Conservation (phyloP, 2,888 invertebrate species). For the Bembecia ichneumoniformis region DNA sequence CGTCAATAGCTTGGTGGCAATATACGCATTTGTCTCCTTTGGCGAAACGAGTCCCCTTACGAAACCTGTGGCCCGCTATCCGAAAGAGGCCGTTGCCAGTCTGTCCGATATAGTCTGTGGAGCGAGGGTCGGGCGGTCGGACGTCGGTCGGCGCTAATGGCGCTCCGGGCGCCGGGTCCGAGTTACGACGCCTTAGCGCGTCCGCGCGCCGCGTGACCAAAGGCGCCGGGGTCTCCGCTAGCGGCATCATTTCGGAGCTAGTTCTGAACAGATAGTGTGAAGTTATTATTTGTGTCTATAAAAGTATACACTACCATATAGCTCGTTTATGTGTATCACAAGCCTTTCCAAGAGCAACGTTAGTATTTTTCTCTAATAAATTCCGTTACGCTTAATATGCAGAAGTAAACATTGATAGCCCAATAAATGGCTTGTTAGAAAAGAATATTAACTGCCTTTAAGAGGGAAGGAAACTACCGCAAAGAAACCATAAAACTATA, state of each 20-base stretch:
- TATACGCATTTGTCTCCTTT: constrained; percentile 87
- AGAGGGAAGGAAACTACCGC: too few species aligned
- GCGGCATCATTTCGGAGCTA: constrained; percentile 32
- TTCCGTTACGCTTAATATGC: too few species aligned
- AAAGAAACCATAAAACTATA: too few species aligned
- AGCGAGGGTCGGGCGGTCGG: constrained; percentile 71
- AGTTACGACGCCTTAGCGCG: constrained; percentile 78
- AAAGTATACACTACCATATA: too few species aligned
- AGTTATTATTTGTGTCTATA: too few species aligned
- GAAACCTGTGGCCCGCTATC: constrained; percentile 83
- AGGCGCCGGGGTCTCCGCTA: constrained; percentile 19
- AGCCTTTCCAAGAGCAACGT: too few species aligned
- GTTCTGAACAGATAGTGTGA: constrained; percentile 16
- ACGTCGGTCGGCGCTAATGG: constrained; percentile 70
- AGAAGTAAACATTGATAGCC: too few species aligned
- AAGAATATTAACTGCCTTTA: too few species aligned
- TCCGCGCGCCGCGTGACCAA: constrained; percentile 55
- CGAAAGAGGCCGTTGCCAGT: constrained; percentile 77
- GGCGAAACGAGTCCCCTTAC: constrained; percentile 82
- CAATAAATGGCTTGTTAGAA: too few species aligned
- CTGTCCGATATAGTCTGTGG: constrained; percentile 69
- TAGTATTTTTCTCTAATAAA: too few species aligned
- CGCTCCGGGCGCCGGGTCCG: constrained; percentile 75
- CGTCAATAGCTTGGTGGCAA: constrained; percentile 86
- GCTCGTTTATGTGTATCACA: too few species aligned